A percentile compares a stretch with the other conserved stretches of the same genome.
These are phyloP conservation scores for Carcinoscorpius rotundicauda DNA, from an alignment of 1,140 invertebrate species.

Conservation along the genomic window DNA sequence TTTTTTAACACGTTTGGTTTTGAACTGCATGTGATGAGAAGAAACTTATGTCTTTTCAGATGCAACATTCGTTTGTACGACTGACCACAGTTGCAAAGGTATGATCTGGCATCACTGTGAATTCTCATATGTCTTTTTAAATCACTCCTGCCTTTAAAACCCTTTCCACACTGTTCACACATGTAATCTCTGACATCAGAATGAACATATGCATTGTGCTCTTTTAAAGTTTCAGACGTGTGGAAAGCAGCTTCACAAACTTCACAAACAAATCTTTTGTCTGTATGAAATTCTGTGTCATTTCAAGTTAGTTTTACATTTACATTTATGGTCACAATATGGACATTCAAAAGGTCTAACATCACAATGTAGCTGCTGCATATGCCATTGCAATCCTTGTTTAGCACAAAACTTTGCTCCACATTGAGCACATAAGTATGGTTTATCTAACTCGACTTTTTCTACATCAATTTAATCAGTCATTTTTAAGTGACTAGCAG, in stretches of 20 bases:
- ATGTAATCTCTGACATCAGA: constrained; percentile 27
- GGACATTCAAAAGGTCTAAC: constrained; percentile 26
- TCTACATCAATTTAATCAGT: no score
- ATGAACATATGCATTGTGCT: constrained; percentile 33
- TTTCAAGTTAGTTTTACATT: constrained; percentile 29
- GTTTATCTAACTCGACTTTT: no score
- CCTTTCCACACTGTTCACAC: constrained; percentile 29
- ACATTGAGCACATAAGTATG: no score
- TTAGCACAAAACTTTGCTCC: constrained; percentile 26
- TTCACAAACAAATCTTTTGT: constrained; percentile 34
- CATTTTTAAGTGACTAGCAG: no score
- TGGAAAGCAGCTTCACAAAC: constrained; percentile 34
- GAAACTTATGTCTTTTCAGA: constrained; percentile 32
- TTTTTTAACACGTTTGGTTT: no score
- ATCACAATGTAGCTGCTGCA: constrained; percentile 25
- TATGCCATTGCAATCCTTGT: constrained; percentile 29
- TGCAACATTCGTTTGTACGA: constrained; percentile 29
- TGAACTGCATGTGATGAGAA: no score
- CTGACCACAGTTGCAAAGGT: constrained; percentile 17
- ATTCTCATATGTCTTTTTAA: constrained; percentile 33
- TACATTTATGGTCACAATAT: constrained; percentile 28
- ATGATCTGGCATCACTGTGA: constrained; percentile 29
- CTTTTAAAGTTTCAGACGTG: constrained; percentile 31
- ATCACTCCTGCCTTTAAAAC: constrained; percentile 32
- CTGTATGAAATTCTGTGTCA: constrained; percentile 29